Evolutionary conservation across 1,140 invertebrate genomes (phyloP), one percentile per base, ranked within the genome.

Genomic region (Drosophila sechellia): DNA sequence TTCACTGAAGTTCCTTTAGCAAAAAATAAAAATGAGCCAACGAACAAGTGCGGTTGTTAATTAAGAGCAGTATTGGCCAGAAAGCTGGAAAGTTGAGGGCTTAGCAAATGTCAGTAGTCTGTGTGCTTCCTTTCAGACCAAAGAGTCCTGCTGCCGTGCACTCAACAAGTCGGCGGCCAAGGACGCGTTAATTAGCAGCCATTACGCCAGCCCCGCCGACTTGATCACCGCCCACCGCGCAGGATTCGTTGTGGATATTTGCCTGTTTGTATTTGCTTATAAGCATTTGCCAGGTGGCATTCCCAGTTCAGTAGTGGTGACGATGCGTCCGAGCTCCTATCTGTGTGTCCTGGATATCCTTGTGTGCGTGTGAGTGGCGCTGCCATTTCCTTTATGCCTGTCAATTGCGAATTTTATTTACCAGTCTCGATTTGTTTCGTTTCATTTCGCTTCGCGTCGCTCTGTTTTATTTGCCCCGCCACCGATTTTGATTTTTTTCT

Each of bases 351-450:
- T 25, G 1, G 10, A 10, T 50, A 45, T 35, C 20, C 45, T 31
- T 52, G 48, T 39, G 20, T 25, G 17, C 35, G 42, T 52, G 43
- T 56, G 10, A 48, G 46, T 61, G 42, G 35, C 27, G 17, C 45
- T 54, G 42, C 45, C 77, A 63, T 80, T 80, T 73, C 60, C 54
- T 58, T 68, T 79, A 45, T 61, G 60, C 57, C 77, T 63, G 70
- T 75, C 77, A 80, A 79, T 79, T 79, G 70, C 61, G 77, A 77
- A 79, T 74, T 79, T 79, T 79, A 74, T 73, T 68, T 56, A 60
- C 59, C 74, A 66, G 40, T 37, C 34, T 75, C 71, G 71, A 75
- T 66, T 68, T 34, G 34, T 37, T 60, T 68, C 54, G 53, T 75
- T 74, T 57, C 52, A 39, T n/a, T 49, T 59, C 46, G 43, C 63